Evolutionary conservation across 1,140 invertebrate species (phyloP), one percentile per base, ranked within the genome.

Genomic region (Calephelis virginiensis): DNA sequence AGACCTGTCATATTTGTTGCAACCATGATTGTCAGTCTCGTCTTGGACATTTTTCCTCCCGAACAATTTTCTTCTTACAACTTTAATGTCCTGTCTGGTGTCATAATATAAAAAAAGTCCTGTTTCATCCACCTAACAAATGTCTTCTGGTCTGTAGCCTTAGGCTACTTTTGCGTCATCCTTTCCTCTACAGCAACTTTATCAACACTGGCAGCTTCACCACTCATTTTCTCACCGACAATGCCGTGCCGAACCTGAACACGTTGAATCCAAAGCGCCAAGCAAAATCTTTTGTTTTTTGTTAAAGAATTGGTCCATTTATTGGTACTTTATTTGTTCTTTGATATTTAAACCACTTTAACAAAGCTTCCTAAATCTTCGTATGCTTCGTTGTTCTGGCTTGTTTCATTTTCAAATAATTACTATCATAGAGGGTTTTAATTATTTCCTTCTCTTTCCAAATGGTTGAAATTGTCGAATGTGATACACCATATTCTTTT

Each of bases 341-440:
- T 70, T 71, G 64, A 72, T 69, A 63, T 72, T 71, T 72, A 72
- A 66, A 72, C 71, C 71, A 73, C 43, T 70, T 67, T 67, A 78
- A 70, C 48, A 73, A 73, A 63, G 74, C 74, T 63, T 73, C 63
- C 38, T 78, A 70, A 68, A 76, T 72, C 38, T 70, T 69, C 47
- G 50, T 63, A 69, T 71, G 69, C 53, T 61, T 45, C 12, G 67
- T 66, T 64, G 68, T 74, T 68, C 77, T 73, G 9, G 64, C 63
- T 68, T 71, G 69, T 74, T 76, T 76, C 53, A 72, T 68, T 80
- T 80, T 75, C 69, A 82, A 75, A 68, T 50, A 69, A 71, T 74
- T 50, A n/a, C 76, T 46, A 38, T 76, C 63, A 66, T 64, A 76
- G 61, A 74, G 65, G 7, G 10, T 63, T 76, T 75, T 13, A 59